Conservation (phyloP, 2,888 invertebrate species). For the Nomada ferruginata region DNA sequence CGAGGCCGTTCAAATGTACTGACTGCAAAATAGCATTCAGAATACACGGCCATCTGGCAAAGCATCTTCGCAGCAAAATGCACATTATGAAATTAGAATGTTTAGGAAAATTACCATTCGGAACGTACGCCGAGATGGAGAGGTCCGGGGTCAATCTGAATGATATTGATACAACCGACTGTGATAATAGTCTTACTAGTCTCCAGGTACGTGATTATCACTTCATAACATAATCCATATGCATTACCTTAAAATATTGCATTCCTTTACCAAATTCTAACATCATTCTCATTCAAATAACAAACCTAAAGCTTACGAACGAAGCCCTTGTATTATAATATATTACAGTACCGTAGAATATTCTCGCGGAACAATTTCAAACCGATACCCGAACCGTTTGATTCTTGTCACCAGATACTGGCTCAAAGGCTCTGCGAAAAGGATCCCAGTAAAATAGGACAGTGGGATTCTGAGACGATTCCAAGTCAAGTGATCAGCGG, state of each 20-base stretch:
- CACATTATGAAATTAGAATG: constrained; percentile 97
- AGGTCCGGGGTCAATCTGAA: constrained; percentile 95
- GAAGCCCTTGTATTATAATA: too few relatives aligned
- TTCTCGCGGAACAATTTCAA: too few relatives aligned
- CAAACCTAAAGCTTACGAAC: too few relatives aligned
- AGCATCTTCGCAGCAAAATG: constrained; percentile 97
- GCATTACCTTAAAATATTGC: too few relatives aligned
- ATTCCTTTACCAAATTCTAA: neutral
- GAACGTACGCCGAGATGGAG: constrained; percentile 97
- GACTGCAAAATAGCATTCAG: constrained; percentile 98
- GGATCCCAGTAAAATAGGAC: constrained; percentile 91
- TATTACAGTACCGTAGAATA: too few relatives aligned
- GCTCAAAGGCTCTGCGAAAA: constrained; percentile 93
- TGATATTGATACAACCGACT: constrained; percentile 98
- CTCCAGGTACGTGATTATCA: constrained; percentile 86
- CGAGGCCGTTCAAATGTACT: constrained; percentile 97
- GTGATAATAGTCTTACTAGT: constrained; percentile 96
- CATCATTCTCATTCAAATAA: too few relatives aligned
- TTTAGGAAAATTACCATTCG: constrained; percentile 96
- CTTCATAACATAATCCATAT: neutral
- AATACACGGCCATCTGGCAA: constrained; percentile 98
- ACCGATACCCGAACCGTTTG: neutral
- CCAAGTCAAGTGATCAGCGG: constrained; percentile 81
- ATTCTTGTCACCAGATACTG: constrained; percentile 86
- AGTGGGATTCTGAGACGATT: constrained; percentile 85